Percentiles rank a stretch among this genome's conserved stretches.
These are phyloP conservation scores for Psophia crepitans DNA, from an alignment of 2,113 vertebrate species.

Conservation along the genomic window DNA sequence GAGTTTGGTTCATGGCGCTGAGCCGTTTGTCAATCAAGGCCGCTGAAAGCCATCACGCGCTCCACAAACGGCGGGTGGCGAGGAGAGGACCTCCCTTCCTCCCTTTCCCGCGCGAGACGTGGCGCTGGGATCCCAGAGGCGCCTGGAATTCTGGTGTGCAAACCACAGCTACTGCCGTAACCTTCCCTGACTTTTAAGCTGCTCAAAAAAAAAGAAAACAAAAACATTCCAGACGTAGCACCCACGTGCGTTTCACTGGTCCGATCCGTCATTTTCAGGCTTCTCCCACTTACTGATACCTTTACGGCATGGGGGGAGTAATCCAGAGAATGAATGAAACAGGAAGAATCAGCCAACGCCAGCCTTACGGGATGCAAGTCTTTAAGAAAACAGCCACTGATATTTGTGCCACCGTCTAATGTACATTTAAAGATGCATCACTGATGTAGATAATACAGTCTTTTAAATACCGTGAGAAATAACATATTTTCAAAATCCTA, in stretches of 20 bases:
- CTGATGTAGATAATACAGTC: fast-evolving
- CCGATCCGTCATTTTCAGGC: not conserved
- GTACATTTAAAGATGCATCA: not conserved
- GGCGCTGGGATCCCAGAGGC: not conserved
- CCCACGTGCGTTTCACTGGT: fast-evolving
- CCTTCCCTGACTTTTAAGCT: not conserved
- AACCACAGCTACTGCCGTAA: not conserved
- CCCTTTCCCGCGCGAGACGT: not conserved
- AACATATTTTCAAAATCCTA: not conserved
- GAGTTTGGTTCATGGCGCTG: not conserved
- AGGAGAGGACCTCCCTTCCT: not conserved
- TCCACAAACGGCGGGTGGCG: fast-evolving
- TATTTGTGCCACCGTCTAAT: not conserved
- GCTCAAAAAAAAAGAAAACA: too few relatives aligned
- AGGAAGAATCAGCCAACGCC: not conserved
- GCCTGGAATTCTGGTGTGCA: not conserved
- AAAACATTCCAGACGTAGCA: too few relatives aligned
- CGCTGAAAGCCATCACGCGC: not conserved
- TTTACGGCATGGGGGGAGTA: fast-evolving
- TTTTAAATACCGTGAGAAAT: not conserved
- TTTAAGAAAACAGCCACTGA: not conserved
- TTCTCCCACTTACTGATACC: not conserved
- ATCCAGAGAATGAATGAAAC: fast-evolving
- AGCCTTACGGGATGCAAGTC: not conserved
- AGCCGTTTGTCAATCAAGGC: not conserved